Evolutionary conservation across 2,113 vertebrate species (phyloP).

Genomic region (Aramus guarauna): DNA sequence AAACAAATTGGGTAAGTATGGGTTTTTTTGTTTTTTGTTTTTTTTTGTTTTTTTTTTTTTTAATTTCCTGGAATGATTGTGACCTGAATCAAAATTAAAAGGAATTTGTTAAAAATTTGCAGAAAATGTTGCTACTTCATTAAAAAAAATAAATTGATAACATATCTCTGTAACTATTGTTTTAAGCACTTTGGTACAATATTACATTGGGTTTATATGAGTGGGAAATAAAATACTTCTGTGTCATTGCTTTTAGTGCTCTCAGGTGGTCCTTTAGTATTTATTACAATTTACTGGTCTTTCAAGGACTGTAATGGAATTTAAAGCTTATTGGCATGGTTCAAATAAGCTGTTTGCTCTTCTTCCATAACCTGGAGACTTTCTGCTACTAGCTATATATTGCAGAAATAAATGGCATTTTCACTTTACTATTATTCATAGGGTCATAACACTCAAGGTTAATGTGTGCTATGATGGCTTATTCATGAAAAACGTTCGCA

Average conservation of each 20-base stretch:
- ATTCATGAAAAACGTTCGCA: not conserved
- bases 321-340: not conserved
- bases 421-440: not conserved
- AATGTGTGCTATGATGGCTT: not conserved
- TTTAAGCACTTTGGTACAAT: not conserved
- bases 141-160: not conserved
- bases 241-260: not conserved
- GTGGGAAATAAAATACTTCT: not conserved
- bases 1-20: not conserved
- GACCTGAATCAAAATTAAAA: not conserved
- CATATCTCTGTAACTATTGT: not conserved
- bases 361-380: not conserved
- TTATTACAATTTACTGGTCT: not conserved
- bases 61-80: not conserved
- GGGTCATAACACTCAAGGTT: not conserved
- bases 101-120: not conserved
- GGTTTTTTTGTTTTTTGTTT: no score
- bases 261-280: not conserved
- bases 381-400: not conserved
- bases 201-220: not conserved
- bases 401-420: not conserved
- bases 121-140: not conserved
- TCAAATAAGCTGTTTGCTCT: not conserved
- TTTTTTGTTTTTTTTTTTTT: not conserved
- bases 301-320: not conserved